Base-by-base conservation (phyloP, 2,888 invertebrate species). In the Pandemis cinnamomeana region DNA sequence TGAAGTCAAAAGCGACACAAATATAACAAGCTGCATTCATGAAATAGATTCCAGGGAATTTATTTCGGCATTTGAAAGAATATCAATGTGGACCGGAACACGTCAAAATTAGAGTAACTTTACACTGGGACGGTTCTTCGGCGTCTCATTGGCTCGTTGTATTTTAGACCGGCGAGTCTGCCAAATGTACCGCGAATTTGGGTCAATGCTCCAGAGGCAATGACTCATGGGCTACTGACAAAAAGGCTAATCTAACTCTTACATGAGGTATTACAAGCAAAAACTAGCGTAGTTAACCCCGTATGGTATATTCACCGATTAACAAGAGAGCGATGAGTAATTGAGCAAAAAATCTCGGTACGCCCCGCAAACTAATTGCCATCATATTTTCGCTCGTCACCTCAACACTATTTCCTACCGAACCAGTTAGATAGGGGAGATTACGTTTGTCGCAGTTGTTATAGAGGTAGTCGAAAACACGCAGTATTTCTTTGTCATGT, bases 161-260 rank as follows among this genome's bases (percentile, higher is more conserved):
- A 91, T 90, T 91, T 91, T 87, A 88, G 84, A 87, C 80, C 81
- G 80, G 77, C 77, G 78, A 83, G 85, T 80, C 84, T 93, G 93
- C 92, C 92, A 92, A 92, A 87, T 90, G 88, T 88, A 86, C 85
- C 89, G 82, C 80, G 80, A 88, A 92, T 89, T 81, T 93, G 81
- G 93, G 93, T 92, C 93, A 93, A 92, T 93, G 93, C 89, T 92
- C 93, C 91, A 91, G 90, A 82, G 80, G 55, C 69, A 53, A 51
- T 67, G 70, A 74, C 61, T 74, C 74, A 51, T 46, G 55, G 74
- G 53, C 44, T 67, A 20, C 67, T 46, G 60, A 58, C 69, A 73
- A 70, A 73, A 73, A 62, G 55, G 36, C 51, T 60, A 60, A 67
- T 69, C 53, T 64, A 71, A 66, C 73, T 70, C 44, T 67, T 67